These are phyloP conservation scores for Pantherophis vulpinus DNA, from an alignment of 2,797 vertebrate species.

Conservation along the genomic window DNA sequence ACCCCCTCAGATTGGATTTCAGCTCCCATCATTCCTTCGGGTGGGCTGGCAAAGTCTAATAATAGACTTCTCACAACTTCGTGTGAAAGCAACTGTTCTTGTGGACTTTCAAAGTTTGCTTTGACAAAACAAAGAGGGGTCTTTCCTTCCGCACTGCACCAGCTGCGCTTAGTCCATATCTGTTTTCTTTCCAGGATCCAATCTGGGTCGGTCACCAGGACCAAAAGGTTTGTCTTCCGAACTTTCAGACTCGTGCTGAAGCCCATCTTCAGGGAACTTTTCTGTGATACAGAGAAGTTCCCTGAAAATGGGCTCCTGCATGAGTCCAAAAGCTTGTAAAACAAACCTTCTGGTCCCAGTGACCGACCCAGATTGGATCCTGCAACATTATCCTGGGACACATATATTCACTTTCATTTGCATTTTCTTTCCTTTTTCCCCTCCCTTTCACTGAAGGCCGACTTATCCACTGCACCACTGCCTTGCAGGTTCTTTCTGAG, in stretches of 20 bases:
- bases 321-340: not conserved
- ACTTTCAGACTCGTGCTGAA: not conserved
- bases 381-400: not conserved
- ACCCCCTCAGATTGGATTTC: not conserved
- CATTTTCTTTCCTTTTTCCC: not conserved
- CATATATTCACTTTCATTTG: not conserved
- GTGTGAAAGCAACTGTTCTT: not conserved
- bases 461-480: no score
- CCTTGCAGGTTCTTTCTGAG: not conserved
- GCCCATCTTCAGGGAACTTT: not conserved
- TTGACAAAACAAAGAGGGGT: not conserved
- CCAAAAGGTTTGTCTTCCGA: not conserved
- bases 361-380: not conserved
- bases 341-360: not conserved
- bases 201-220: not conserved
- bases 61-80: not conserved
- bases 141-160: not conserved
- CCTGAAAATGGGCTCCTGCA: not conserved
- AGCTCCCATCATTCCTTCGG: not conserved
- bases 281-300: not conserved
- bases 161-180: not conserved
- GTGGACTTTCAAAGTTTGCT: not conserved
- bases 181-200: not conserved
- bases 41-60: not conserved
- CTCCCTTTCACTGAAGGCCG: not conserved